phyloP scores from a whole-genome alignment of 2,888 invertebrate genomes.

The Cenopis cana region DNA sequence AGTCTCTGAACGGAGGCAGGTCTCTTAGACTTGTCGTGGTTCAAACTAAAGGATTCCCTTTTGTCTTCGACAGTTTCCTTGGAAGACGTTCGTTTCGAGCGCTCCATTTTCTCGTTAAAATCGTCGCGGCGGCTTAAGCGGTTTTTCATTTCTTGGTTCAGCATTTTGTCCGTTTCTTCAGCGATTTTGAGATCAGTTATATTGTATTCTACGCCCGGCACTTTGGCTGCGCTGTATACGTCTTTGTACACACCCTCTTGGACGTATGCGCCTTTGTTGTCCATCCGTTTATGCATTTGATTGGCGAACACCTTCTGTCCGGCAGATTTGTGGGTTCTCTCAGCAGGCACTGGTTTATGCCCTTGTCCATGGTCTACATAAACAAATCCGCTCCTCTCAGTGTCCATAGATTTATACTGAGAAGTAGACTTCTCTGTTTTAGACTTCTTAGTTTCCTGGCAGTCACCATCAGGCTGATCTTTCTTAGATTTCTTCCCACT shows the following conservation, averaged over 20 bases:
- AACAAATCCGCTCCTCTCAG: constrained; percentile 60
- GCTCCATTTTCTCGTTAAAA: constrained; percentile 68
- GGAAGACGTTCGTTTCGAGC: constrained; percentile 67
- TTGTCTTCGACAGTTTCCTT: constrained; percentile 72
- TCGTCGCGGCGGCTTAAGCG: constrained; percentile 75
- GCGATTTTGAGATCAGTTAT: constrained; percentile 82
- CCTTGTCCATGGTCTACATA: constrained; percentile 63
- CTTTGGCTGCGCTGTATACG: constrained; percentile 78
- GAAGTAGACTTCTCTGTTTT: constrained; percentile 70
- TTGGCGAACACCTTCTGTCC: constrained; percentile 81
- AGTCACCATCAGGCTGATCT: constrained; percentile 76
- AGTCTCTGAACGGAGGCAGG: constrained; percentile 72
- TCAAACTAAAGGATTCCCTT: constrained; percentile 69
- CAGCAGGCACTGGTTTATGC: constrained; percentile 74
- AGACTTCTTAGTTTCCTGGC: constrained; percentile 69
- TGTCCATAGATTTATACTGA: constrained; percentile 72
- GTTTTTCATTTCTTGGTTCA: constrained; percentile 75
- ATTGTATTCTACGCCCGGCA: constrained; percentile 76
- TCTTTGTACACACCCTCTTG: constrained; percentile 81
- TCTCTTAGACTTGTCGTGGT: constrained; percentile 72
- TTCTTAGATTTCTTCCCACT: constrained; percentile 89
- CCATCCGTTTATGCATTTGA: constrained; percentile 81
- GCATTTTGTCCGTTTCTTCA: constrained; percentile 79
- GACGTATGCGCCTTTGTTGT: constrained; percentile 80
- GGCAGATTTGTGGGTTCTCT: constrained; percentile 75